These are phyloP conservation scores for Anguilla anguilla DNA, from an alignment of 2,797 vertebrate genomes.

Conservation along the genomic window DNA sequence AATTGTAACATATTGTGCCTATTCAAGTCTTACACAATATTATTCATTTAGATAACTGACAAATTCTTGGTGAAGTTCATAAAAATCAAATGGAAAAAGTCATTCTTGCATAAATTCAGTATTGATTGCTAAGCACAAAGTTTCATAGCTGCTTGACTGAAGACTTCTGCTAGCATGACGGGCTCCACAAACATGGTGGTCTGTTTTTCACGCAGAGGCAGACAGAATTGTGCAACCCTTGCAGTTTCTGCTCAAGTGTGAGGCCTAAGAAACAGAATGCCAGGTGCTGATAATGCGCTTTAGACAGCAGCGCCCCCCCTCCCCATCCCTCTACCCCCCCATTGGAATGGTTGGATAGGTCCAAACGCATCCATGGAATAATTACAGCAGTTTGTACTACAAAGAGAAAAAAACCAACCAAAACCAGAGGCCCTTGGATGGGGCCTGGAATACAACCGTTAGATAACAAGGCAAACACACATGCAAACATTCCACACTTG, in stretches of 20 bases:
- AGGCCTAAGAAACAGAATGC: not conserved
- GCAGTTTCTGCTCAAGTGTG: not conserved
- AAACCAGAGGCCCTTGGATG: not conserved
- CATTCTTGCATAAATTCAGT: slow-evolving; percentile 1
- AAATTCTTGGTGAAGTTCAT: not conserved
- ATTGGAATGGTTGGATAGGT: not conserved
- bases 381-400: not conserved
- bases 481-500: not conserved
- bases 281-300: not conserved
- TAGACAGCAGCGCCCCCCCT: not conserved
- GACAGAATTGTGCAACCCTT: not conserved
- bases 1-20: not conserved
- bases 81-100: not conserved
- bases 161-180: not conserved
- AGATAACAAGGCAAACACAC: not conserved
- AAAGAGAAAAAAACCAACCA: not conserved
- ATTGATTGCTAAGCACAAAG: not conserved
- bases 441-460: not conserved
- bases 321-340: not conserved
- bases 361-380: not conserved
- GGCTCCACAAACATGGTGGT: not conserved
- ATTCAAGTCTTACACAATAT: not conserved
- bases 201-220: not conserved
- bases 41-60: not conserved
- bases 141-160: not conserved